Conservation (phyloP, 2,888 invertebrate genomes). For the Mesochorus sp. region DNA sequence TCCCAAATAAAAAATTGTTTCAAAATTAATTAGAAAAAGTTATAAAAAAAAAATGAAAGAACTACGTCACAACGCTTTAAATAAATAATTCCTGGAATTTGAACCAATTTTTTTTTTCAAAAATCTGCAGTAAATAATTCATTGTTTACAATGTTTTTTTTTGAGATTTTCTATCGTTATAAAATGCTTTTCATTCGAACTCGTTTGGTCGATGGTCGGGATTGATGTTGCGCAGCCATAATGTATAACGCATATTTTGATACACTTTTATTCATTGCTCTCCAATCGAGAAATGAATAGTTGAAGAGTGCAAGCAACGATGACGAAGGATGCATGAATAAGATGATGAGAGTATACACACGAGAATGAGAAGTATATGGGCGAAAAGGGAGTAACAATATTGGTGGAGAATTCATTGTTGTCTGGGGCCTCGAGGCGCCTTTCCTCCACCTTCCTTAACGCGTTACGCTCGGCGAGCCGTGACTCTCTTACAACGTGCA, state of each 20-base stretch:
- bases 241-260: background rate
- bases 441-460: slow-evolving; percentile 15
- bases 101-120: no score
- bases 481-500: slow-evolving; percentile 64
- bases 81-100: no score
- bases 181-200: background rate
- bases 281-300: slow-evolving; percentile 20
- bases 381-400: slow-evolving; percentile 68
- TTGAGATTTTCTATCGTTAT: no score
- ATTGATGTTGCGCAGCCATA: no score
- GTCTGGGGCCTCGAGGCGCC: slow-evolving; percentile 65
- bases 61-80: no score
- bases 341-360: slow-evolving; percentile 43
- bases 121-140: no score
- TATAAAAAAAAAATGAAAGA: no score
- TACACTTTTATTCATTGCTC: background rate
- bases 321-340: slow-evolving; percentile 44
- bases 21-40: no score
- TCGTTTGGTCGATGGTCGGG: no score
- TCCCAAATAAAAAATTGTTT: no score
- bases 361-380: slow-evolving; percentile 47
- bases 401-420: slow-evolving; percentile 70
- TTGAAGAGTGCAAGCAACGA: slow-evolving; percentile 22
- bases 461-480: slow-evolving; percentile 68
- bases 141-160: no score